Percentiles rank a stretch among this genome's conserved stretches.
Conservation (phyloP, 1,140 invertebrate genomes). For the Cotesia vestalis region DNA sequence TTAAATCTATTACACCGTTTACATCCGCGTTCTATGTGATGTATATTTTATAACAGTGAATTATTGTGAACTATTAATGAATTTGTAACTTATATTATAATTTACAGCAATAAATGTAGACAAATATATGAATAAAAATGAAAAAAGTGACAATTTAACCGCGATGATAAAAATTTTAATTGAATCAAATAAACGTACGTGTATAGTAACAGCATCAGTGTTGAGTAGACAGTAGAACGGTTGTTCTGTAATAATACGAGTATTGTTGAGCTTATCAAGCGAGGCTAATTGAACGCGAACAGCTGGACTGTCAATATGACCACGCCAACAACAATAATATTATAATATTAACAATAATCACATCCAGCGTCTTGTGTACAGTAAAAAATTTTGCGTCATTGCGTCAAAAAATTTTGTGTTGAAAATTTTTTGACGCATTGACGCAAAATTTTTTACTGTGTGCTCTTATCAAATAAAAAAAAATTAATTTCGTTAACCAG, state of each 20-base stretch:
- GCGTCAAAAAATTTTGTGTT: no score
- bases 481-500: no score
- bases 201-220: slow-evolving; percentile 46
- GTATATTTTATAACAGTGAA: no score
- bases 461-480: not conserved
- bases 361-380: not conserved
- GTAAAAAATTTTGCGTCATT: no score
- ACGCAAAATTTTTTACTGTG: no score
- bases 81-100: no score
- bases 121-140: no score
- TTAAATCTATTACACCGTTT: no score
- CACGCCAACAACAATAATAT: slow-evolving; percentile 21
- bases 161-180: not conserved
- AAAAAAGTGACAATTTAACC: not conserved
- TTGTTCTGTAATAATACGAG: slow-evolving; percentile 62
- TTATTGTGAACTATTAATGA: no score
- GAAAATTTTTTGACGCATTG: no score
- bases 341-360: not conserved
- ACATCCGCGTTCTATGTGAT: no score
- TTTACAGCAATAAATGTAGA: no score
- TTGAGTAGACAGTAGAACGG: slow-evolving; percentile 49
- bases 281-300: slow-evolving; percentile 65
- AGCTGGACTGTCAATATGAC: slow-evolving; percentile 55
- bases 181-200: not conserved
- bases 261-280: slow-evolving; percentile 66